Conservation (phyloP, 1,140 invertebrate species). For the Aplysia californica region DNA sequence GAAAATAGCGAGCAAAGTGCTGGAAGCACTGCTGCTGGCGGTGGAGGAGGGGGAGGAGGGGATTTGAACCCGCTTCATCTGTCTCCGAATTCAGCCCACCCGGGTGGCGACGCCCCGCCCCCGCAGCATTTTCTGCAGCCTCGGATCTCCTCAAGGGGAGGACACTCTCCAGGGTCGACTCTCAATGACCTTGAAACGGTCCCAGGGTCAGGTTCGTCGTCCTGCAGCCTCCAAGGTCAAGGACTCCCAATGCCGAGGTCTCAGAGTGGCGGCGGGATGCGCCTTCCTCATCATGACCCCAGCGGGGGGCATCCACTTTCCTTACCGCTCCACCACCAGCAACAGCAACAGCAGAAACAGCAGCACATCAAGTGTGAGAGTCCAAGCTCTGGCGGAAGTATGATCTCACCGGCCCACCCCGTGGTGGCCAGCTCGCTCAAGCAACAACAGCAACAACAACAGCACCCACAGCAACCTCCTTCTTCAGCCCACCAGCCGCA, state of each 20-base stretch:
- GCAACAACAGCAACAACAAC: constrained; percentile 8
- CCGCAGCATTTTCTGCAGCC: constrained; percentile 14
- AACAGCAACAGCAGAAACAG: constrained; percentile 12
- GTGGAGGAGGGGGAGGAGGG: constrained; percentile 6
- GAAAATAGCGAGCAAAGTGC: background rate
- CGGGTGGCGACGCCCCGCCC: too few relatives aligned
- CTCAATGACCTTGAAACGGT: too few relatives aligned
- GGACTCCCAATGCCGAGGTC: background rate
- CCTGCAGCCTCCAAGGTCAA: constrained; percentile 3
- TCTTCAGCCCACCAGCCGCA: background rate
- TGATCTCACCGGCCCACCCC: constrained; percentile 13
- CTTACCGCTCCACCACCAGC: too few relatives aligned
- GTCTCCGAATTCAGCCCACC: constrained; percentile 2
- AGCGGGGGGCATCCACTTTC: too few relatives aligned
- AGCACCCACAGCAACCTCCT: constrained; percentile 24
- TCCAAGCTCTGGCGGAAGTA: constrained; percentile 5
- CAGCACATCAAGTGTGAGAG: constrained; percentile 23
- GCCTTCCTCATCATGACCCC: background rate
- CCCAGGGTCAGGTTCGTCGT: too few relatives aligned
- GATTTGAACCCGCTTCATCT: background rate
- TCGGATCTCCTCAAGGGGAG: background rate
- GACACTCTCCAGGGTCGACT: constrained; percentile 1
- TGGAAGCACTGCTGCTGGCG: background rate
- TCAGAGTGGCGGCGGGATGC: constrained; percentile 1
- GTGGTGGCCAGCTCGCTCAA: background rate